Conservation (phyloP, 2,113 vertebrate genomes). For the Protobothrops mucrosquamatus region DNA sequence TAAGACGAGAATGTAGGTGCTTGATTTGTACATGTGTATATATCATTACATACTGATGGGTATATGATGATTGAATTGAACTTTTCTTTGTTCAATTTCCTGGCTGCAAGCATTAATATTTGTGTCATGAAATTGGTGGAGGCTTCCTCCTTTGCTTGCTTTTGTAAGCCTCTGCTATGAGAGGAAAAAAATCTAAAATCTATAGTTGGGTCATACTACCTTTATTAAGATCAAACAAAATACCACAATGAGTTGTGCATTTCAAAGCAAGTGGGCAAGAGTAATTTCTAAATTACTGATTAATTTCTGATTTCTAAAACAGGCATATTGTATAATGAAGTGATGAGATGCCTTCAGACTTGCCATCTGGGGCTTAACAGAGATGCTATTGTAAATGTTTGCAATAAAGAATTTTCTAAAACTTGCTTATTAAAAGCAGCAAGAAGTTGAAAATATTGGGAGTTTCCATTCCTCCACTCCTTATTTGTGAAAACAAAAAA, state of each 20-base stretch:
- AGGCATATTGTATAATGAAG: not conserved
- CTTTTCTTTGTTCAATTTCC: not conserved
- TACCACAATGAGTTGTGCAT: not conserved
- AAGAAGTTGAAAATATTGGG: not conserved
- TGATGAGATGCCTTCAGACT: not conserved
- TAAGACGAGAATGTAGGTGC: not conserved
- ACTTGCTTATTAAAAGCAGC: not conserved
- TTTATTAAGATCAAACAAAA: not conserved
- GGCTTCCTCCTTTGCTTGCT: not conserved
- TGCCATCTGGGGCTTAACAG: not conserved
- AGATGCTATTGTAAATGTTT: not conserved
- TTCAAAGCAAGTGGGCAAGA: not conserved
- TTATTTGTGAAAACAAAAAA: not conserved
- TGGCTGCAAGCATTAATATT: not conserved
- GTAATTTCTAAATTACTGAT: not conserved
- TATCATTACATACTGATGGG: not conserved
- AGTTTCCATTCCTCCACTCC: not conserved
- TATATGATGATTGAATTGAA: not conserved
- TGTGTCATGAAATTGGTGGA: not conserved
- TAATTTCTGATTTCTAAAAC: not conserved
- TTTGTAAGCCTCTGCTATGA: not conserved
- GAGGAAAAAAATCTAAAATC: not conserved
- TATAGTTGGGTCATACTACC: not conserved
- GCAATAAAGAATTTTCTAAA: not conserved
- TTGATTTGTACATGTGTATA: not conserved